Conservation (phyloP, 2,113 vertebrate genomes). For the Oplegnathus fasciatus region DNA sequence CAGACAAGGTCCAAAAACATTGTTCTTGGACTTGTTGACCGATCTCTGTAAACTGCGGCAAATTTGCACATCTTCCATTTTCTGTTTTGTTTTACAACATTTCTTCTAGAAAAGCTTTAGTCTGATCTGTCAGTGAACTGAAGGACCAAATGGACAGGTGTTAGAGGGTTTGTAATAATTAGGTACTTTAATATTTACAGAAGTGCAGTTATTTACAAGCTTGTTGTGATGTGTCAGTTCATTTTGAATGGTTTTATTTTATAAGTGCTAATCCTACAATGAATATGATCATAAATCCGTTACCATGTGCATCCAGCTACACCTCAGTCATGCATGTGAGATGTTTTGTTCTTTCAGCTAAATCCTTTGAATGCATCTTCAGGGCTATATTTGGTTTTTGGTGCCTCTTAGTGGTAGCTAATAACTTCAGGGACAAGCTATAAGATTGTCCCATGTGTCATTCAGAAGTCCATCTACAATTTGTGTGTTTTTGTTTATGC, state of each 20-base stretch:
- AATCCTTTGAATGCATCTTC: conserved; percentile 29
- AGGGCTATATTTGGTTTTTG: conserved; percentile 7
- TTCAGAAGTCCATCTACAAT: neutral
- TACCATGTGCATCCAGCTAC: neutral
- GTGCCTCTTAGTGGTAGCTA: conserved; percentile 35
- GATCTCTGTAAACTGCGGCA: conserved; percentile 3
- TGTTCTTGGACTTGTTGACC: neutral
- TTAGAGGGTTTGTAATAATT: neutral
- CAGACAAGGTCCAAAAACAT: neutral
- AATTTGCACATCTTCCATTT: conserved; percentile 47
- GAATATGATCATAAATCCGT: neutral
- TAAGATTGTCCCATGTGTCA: neutral
- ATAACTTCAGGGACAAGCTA: neutral
- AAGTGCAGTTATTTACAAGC: conserved; percentile 20
- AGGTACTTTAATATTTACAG: neutral
- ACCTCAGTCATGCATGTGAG: neutral
- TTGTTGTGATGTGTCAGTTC: neutral
- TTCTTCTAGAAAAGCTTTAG: conserved; percentile 11
- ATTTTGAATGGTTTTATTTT: neutral
- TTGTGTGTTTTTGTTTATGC: neutral
- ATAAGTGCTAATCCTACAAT: neutral
- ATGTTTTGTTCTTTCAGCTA: neutral
- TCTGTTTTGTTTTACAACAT: neutral
- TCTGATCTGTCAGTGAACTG: neutral
- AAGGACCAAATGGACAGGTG: neutral